These are phyloP conservation scores for Trachelus iudaicus DNA, from an alignment of 2,888 invertebrate genomes.

Conservation along the genomic window DNA sequence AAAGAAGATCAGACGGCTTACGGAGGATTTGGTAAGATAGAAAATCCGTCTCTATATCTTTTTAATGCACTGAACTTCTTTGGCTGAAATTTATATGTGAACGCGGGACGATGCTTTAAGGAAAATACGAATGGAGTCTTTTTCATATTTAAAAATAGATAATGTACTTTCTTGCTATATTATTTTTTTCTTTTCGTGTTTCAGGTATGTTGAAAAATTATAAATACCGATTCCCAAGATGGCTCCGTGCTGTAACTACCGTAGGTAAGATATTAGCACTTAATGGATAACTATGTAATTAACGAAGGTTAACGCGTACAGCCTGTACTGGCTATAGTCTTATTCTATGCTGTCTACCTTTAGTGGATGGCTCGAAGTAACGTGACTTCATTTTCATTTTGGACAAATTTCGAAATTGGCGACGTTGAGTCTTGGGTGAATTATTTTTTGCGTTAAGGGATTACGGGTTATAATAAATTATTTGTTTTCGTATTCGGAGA, in stretches of 20 bases:
- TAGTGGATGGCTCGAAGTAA: not conserved
- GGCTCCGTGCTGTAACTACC: not conserved
- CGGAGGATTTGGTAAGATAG: not conserved
- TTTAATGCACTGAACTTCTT: not conserved
- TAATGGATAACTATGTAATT: not conserved
- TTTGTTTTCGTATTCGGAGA: not conserved
- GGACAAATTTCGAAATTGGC: not conserved
- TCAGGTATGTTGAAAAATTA: not conserved
- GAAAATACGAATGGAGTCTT: not conserved
- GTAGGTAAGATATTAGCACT: constrained; percentile 6
- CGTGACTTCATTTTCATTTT: not conserved
- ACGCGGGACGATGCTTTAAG: not conserved
- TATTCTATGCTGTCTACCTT: not conserved
- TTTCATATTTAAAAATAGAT: not conserved
- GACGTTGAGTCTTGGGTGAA: not conserved
- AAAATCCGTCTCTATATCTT: not conserved
- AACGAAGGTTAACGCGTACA: not conserved
- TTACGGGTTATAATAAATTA: not conserved
- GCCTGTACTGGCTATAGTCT: not conserved
- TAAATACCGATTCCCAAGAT: not conserved
- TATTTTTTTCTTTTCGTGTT: not conserved
- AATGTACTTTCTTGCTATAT: not conserved
- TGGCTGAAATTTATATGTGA: not conserved
- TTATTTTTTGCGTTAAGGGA: not conserved
- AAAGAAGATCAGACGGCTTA: not conserved